These are phyloP conservation scores for Sebastes vulpes DNA, from an alignment of 2,797 vertebrate genomes.

Conservation along the genomic window DNA sequence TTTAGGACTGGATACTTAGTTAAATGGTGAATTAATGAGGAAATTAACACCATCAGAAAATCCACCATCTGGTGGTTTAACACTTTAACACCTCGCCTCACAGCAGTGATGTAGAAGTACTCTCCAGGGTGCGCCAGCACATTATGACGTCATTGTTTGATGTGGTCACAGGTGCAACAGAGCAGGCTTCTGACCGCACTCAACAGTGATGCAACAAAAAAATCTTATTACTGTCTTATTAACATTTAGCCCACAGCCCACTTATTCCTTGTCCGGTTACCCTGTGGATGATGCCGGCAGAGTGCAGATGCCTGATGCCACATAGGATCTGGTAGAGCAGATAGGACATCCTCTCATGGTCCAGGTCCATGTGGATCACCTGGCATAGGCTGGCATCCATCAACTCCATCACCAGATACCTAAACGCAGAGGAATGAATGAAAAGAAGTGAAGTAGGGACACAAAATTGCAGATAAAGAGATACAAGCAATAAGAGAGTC, in stretches of 20 bases:
- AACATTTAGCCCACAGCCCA: not conserved
- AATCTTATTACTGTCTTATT: no score
- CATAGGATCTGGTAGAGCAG: conserved; percentile 98
- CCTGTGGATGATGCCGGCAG: conserved; percentile 97
- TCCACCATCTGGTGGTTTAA: not conserved
- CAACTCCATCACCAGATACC: conserved; percentile 97
- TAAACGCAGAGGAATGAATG: conserved; percentile 48
- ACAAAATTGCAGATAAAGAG: not conserved
- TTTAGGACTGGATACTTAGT: not conserved
- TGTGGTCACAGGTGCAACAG: not conserved
- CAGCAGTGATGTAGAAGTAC: not conserved
- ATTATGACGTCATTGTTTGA: not conserved
- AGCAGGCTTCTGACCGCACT: not conserved
- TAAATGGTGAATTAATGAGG: not conserved
- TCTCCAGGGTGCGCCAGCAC: not conserved
- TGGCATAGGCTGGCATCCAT: conserved; percentile 98
- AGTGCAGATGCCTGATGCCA: conserved; percentile 97
- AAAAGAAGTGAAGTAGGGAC: not conserved
- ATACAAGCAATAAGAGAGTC: not conserved
- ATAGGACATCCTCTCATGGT: conserved; percentile 98
- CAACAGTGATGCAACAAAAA: not conserved
- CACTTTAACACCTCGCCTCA: not conserved
- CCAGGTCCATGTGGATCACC: conserved; percentile 99
- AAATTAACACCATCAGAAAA: not conserved
- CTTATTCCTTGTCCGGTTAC: conserved; percentile 72